These are phyloP conservation scores for Hecatera dysodea DNA, from an alignment of 2,888 invertebrate species.

Conservation along the genomic window DNA sequence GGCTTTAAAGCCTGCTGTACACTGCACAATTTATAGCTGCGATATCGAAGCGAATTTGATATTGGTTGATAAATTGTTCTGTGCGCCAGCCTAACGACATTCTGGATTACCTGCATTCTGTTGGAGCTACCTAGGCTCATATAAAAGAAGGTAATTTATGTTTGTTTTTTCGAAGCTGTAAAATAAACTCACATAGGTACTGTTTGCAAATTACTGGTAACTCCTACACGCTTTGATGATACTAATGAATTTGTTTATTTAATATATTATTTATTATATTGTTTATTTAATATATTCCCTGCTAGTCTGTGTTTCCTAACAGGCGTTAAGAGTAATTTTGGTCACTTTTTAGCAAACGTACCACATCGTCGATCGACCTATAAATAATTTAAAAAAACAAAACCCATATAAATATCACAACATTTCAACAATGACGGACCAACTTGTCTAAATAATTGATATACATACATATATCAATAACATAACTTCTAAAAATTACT, in stretches of 20 bases:
- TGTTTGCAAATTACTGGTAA: no score
- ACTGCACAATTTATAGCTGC: constrained; percentile 42
- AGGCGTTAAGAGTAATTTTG: no score
- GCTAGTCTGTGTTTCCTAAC: no score
- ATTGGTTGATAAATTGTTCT: constrained; percentile 41
- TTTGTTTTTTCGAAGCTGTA: neutral
- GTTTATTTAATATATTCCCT: no score
- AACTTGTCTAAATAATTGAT: neutral
- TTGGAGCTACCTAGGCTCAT: neutral
- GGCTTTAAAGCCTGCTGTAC: constrained; percentile 44
- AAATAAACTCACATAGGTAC: no score
- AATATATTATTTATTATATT: no score
- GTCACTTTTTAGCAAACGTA: no score
- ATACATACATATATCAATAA: constrained; percentile 10
- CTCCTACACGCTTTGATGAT: no score
- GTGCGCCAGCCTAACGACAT: constrained; percentile 17
- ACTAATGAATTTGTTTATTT: no score
- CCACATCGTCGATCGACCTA: no score
- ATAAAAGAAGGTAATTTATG: neutral
- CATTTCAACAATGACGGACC: neutral
- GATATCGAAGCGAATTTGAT: constrained; percentile 36
- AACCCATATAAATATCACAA: no score
- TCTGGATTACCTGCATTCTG: neutral
- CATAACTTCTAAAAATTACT: constrained; percentile 7
- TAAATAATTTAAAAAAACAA: no score